These are phyloP conservation scores for Macrobrachium nipponense DNA, from an alignment of 1,140 invertebrate species.

Conservation along the genomic window DNA sequence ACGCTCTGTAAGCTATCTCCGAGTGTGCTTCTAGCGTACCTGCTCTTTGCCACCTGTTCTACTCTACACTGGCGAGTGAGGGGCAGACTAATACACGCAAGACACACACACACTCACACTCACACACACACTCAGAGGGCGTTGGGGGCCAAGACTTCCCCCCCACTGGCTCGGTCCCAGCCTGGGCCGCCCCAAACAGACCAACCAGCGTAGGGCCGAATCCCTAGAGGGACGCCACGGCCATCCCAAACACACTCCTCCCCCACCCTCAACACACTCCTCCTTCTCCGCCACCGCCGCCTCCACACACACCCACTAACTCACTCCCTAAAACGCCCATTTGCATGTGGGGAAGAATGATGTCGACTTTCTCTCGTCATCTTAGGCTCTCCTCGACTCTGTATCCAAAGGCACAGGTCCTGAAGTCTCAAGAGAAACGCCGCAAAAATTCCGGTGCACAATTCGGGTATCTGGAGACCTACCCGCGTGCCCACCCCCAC, in stretches of 20 bases:
- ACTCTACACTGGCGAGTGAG: conserved; percentile 23
- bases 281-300: conserved; percentile 2
- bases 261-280: conserved; percentile 29
- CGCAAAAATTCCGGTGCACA: not conserved
- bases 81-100: too few relatives aligned
- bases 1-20: conserved; percentile 1
- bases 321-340: not conserved
- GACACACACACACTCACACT: not conserved
- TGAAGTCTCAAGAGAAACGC: not conserved
- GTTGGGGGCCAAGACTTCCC: conserved; percentile 22
- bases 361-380: not conserved
- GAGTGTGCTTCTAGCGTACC: conserved; percentile 1
- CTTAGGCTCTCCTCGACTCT: too few relatives aligned
- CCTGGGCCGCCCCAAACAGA: too few relatives aligned
- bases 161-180: conserved; percentile 7
- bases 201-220: too few relatives aligned
- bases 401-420: too few relatives aligned
- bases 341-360: not conserved
- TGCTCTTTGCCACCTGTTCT: conserved; percentile 48
- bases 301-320: conserved; percentile 8
- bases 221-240: conserved; percentile 20
- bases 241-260: conserved; percentile 12
- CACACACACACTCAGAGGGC: not conserved
- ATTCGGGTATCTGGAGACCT: conserved; percentile 15
- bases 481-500: conserved; percentile 10